Evolutionary conservation across 2,888 invertebrate genomes (phyloP).

Genomic region (Drosophila quinaria): DNA sequence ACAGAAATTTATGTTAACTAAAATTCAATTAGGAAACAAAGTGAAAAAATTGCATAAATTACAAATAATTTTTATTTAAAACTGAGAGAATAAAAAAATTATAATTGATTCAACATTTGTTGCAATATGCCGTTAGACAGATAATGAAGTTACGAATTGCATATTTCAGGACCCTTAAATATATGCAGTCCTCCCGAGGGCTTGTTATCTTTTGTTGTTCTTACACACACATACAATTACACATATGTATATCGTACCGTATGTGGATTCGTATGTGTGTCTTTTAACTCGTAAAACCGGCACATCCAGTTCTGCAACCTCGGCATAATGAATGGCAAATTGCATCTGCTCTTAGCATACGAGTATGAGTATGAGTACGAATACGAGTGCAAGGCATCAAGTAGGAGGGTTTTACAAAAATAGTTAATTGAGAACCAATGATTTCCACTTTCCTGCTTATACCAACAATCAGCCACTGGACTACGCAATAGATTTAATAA

Average conservation of each 20-base stretch:
- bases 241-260: not conserved
- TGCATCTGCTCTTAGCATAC: conserved; percentile 54
- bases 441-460: conserved; percentile 17
- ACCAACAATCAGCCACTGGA: not conserved
- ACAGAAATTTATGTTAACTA: too few relatives aligned
- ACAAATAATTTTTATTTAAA: too few relatives aligned
- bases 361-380: conserved; percentile 6
- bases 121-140: conserved; percentile 9
- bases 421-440: conserved; percentile 42
- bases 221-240: conserved; percentile 1
- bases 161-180: conserved; percentile 23
- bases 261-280: conserved; percentile 28
- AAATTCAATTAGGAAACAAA: too few relatives aligned
- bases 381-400: conserved; percentile 22
- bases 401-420: conserved; percentile 34
- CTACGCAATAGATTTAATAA: conserved; percentile 1
- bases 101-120: not conserved
- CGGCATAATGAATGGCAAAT: conserved; percentile 51
- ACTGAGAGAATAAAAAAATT: too few relatives aligned
- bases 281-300: conserved; percentile 48
- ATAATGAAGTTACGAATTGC: not conserved
- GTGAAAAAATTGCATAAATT: too few relatives aligned
- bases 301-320: conserved; percentile 50
- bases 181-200: conserved; percentile 27
- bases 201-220: conserved; percentile 26